Base-by-base conservation (phyloP, 1,140 invertebrate species). In the Bombus polaris region DNA sequence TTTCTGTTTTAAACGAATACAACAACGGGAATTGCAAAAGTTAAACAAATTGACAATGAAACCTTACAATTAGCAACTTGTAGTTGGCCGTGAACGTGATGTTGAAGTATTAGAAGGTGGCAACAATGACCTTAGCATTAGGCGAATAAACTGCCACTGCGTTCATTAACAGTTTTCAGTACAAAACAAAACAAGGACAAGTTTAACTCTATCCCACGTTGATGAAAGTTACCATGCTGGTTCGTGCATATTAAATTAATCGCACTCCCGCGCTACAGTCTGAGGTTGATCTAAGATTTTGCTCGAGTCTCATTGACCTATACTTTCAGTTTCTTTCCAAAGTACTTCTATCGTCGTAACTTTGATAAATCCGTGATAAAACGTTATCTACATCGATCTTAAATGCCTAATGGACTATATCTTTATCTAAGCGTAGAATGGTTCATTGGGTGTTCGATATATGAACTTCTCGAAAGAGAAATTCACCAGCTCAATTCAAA, bases 121-220 rank as follows among this genome's bases (percentile, higher is more conserved):
- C 39, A 92, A 89, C 78, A 88, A 92, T 90, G 79, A 68, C 62
- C 86, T 80, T 35, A 12, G 39, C 32, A 39, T 4, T 2, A 65
- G 76, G 74, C 83, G 84, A 91, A 89, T 75, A 88, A 93, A 89
- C 83, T 47, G 18, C 68, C 65, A 74, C 32, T n/a, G 59, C 73
- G 85, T 90, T 86, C 62, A 9, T 80, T 84, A 62, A n/a, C 57
- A n/a, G 73, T 78, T 90, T 76, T 76, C 80, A 75, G 13, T 37
- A 44, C 76, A 39, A 74, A 83, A 94, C 90, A 93, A 93, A 91
- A 90, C 92, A 94, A 93, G 92, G 93, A 83, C 92, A 88, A 79
- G 62, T 85, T 87, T 85, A 82, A 87, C 88, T 90, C 86, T 82
- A 85, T 89, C 88, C 81, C 80, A 84, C 77, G 81, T 72, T 82